Percentiles rank a stretch among this genome's conserved stretches.
phyloP scores from a whole-genome alignment of 2,888 invertebrate species.

The Vannuccia rotundouncinata region DNA sequence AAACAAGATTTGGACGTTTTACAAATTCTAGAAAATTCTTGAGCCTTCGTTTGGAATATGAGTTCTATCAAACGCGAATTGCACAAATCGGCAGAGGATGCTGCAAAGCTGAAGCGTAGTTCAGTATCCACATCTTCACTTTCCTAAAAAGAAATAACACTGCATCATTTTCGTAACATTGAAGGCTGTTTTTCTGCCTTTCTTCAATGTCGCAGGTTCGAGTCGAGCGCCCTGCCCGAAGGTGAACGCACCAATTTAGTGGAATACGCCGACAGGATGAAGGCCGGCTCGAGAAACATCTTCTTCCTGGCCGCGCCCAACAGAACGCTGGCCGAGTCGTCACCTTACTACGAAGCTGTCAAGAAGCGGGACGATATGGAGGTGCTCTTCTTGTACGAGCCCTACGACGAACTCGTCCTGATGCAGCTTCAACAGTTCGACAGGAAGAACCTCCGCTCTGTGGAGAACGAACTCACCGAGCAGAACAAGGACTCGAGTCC shows the following conservation, averaged over 20 bases:
- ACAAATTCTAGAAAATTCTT: no score
- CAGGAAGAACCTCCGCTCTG: slow-evolving; percentile 70
- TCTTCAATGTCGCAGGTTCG: no score
- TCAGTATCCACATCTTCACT: no score
- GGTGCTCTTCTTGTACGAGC: slow-evolving; percentile 62
- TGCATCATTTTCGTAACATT: no score
- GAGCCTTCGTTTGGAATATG: no score
- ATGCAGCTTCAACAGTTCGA: slow-evolving; percentile 79
- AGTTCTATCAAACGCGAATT: no score
- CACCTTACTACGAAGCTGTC: slow-evolving; percentile 87
- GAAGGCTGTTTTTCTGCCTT: no score
- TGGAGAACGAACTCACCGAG: slow-evolving; percentile 65
- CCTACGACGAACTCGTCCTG: slow-evolving; percentile 89
- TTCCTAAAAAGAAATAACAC: no score
- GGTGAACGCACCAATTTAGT: slow-evolving; percentile 63
- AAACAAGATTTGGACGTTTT: no score
- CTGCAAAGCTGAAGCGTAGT: no score
- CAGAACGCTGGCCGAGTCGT: slow-evolving; percentile 80
- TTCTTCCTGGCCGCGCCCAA: slow-evolving; percentile 90
- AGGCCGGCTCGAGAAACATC: slow-evolving; percentile 73
- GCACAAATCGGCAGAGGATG: no score
- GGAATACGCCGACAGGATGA: slow-evolving; percentile 72
- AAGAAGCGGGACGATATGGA: slow-evolving; percentile 63
- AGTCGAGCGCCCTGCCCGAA: slow-evolving; percentile 71
- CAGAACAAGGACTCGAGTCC: slow-evolving; percentile 37